Percentiles rank a stretch among this genome's conserved stretches.
These are phyloP conservation scores for Aporrectodea caliginosa DNA, from an alignment of 1,140 invertebrate genomes.

Conservation along the genomic window DNA sequence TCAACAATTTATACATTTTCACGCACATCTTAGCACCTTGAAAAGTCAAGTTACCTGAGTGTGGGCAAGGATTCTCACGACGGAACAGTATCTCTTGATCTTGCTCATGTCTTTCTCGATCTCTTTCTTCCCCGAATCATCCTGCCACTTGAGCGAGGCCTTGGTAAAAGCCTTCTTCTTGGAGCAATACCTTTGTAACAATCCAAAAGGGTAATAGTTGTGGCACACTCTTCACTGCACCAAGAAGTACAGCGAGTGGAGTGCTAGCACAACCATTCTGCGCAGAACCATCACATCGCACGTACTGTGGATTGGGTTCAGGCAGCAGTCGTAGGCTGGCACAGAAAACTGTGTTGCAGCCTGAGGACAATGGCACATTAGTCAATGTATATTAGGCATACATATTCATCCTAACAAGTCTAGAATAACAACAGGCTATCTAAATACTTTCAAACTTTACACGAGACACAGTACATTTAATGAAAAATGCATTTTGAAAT, in stretches of 20 bases:
- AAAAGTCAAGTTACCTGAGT: conserved; percentile 80
- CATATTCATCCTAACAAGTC: no score
- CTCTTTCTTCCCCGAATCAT: conserved; percentile 89
- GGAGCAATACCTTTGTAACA: conserved; percentile 83
- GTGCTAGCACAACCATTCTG: background rate
- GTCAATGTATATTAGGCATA: no score
- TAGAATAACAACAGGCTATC: no score
- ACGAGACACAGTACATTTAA: no score
- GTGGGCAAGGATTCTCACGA: conserved; percentile 92
- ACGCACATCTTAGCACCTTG: no score
- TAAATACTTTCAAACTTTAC: no score
- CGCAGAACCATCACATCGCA: no score
- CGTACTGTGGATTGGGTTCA: no score
- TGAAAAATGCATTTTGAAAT: no score
- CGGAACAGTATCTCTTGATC: conserved; percentile 97
- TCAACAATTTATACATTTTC: no score
- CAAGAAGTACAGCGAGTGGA: background rate
- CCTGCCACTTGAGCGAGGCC: conserved; percentile 96
- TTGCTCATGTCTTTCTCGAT: conserved; percentile 95
- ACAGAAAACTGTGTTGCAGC: background rate
- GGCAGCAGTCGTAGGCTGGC: background rate
- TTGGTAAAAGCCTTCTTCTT: conserved; percentile 99
- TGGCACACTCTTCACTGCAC: background rate
- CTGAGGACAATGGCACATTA: no score
- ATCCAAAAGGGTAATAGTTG: background rate